Evolutionary conservation across 2,113 vertebrate genomes (phyloP).

Genomic region (Elephantulus edwardii): DNA sequence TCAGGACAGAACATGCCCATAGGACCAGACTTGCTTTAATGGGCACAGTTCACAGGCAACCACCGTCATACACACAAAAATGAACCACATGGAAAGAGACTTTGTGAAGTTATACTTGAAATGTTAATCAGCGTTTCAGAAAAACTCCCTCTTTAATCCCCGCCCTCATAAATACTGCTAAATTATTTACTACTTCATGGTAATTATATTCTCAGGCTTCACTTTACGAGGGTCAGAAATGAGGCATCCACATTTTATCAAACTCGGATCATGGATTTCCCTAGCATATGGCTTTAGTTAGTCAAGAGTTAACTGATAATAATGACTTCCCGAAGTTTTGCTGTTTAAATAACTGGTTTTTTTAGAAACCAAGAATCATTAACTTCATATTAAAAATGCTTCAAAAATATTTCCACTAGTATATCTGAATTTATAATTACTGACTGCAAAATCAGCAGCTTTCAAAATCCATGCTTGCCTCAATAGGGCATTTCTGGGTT

Average conservation of each 20-base stretch:
- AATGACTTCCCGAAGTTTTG: neutral
- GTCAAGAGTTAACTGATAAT: neutral
- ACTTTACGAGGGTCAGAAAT: no score
- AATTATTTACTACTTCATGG: neutral
- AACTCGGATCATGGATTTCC: neutral
- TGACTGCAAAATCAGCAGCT: neutral
- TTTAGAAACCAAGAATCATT: neutral
- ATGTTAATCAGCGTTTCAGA: neutral
- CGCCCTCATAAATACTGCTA: rapidly evolving
- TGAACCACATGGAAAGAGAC: neutral
- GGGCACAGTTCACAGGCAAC: neutral
- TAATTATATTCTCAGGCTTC: neutral
- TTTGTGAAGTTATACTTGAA: rapidly evolving
- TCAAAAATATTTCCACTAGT: no score
- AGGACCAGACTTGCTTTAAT: rapidly evolving
- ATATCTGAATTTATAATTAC: neutral
- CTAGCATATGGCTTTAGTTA: neutral
- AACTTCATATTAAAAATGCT: neutral
- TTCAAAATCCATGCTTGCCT: neutral
- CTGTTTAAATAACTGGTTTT: neutral
- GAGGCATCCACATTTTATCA: neutral
- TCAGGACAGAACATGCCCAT: rapidly evolving
- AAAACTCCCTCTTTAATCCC: no score
- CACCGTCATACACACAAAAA: neutral
- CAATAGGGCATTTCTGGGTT: rapidly evolving